phyloP scores from a whole-genome alignment of 2,797 vertebrate species.

The Garrulus glandarius region DNA sequence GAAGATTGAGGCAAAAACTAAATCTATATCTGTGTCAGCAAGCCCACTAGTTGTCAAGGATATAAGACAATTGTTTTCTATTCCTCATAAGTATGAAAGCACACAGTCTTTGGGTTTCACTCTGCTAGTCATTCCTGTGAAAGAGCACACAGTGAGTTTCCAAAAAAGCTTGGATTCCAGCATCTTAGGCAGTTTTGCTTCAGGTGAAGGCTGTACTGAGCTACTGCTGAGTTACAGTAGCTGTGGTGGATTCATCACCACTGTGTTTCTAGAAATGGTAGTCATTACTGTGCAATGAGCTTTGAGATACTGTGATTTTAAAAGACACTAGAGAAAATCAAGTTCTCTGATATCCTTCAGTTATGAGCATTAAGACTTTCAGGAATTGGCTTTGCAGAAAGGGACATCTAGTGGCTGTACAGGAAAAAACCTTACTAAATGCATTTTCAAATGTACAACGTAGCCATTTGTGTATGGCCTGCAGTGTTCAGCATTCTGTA shows the following conservation, averaged over 20 bases:
- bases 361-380: slow-evolving; percentile 9
- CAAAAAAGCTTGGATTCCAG: slow-evolving; percentile 31
- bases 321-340: slow-evolving; percentile 49
- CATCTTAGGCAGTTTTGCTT: slow-evolving; percentile 2
- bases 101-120: slow-evolving; percentile 19
- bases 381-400: slow-evolving; percentile 69
- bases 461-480: neutral
- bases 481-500: neutral
- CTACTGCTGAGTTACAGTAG: neutral
- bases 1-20: neutral
- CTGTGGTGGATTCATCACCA: neutral
- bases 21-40: neutral
- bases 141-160: slow-evolving; percentile 14
- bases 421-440: slow-evolving; percentile 20
- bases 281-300: slow-evolving; percentile 44
- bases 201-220: slow-evolving; percentile 16
- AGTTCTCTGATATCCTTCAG: slow-evolving; percentile 13
- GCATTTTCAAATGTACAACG: fast-evolving
- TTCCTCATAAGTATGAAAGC: neutral
- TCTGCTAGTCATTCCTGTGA: slow-evolving; percentile 19
- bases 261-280: neutral
- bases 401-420: slow-evolving; percentile 75
- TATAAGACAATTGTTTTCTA: neutral
- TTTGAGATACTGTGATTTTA: slow-evolving; percentile 8
- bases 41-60: neutral